Evolutionary conservation across 1,140 invertebrate species (phyloP).

Genomic region (Scaptodrosophila lebanonensis): DNA sequence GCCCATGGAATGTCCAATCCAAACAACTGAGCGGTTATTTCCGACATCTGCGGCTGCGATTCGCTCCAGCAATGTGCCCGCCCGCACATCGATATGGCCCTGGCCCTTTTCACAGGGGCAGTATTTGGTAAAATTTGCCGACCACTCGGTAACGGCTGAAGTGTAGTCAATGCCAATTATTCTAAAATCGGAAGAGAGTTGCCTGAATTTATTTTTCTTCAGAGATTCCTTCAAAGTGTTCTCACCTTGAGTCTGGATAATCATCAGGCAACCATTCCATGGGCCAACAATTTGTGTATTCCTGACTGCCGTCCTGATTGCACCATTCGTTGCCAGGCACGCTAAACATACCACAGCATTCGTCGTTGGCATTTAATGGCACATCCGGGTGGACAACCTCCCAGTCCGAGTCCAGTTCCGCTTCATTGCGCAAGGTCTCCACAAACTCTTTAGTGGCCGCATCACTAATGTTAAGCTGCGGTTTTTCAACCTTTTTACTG

Average conservation of each 20-base stretch:
- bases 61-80: slow-evolving; percentile 81
- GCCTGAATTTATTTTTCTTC: background rate
- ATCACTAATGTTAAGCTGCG: slow-evolving; percentile 63
- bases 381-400: slow-evolving; percentile 76
- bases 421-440: slow-evolving; percentile 54
- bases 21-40: slow-evolving; percentile 82
- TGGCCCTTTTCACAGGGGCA: slow-evolving; percentile 78
- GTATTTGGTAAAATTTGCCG: slow-evolving; percentile 70
- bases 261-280: slow-evolving; percentile 87
- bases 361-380: slow-evolving; percentile 54
- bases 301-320: slow-evolving; percentile 61
- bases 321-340: slow-evolving; percentile 68
- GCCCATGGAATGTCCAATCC: slow-evolving; percentile 91
- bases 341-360: slow-evolving; percentile 59
- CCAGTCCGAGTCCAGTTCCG: slow-evolving; percentile 69
- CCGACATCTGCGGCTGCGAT: slow-evolving; percentile 83
- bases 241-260: slow-evolving; percentile 73
- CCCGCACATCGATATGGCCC: slow-evolving; percentile 80
- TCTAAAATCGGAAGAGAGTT: slow-evolving; percentile 14
- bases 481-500: slow-evolving; percentile 53
- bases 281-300: slow-evolving; percentile 85
- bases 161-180: slow-evolving; percentile 76
- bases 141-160: slow-evolving; percentile 75
- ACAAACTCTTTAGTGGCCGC: slow-evolving; percentile 69
- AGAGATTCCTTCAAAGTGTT: background rate